These are phyloP conservation scores for Paguma larvata DNA, from an alignment of 2,797 vertebrate genomes.

Conservation along the genomic window DNA sequence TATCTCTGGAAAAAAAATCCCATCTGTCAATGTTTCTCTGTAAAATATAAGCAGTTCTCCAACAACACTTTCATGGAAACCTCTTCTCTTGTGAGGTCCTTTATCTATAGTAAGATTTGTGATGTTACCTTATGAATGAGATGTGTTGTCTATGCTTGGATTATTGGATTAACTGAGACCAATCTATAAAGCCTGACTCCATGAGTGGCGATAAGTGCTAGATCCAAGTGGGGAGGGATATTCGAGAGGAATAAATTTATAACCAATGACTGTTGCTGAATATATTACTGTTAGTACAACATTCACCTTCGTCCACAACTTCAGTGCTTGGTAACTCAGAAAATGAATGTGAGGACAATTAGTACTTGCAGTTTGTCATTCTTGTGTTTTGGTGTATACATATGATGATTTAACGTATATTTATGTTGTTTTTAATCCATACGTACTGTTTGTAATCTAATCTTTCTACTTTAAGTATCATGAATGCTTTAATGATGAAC, in stretches of 20 bases:
- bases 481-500: neutral
- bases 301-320: neutral
- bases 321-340: neutral
- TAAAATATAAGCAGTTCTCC: neutral
- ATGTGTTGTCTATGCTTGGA: neutral
- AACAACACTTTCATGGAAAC: neutral
- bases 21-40: neutral
- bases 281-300: neutral
- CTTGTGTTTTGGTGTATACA: neutral
- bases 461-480: conserved; percentile 14
- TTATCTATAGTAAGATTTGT: neutral
- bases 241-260: neutral
- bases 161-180: conserved; percentile 1
- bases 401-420: neutral
- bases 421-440: neutral
- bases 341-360: neutral
- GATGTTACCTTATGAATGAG: neutral
- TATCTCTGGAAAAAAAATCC: neutral
- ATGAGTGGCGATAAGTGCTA: neutral
- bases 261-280: neutral
- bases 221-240: neutral
- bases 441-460: neutral
- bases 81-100: neutral
- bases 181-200: neutral
- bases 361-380: neutral